These are phyloP conservation scores for Prionailurus bengalensis DNA, from an alignment of 2,113 vertebrate genomes.

Conservation along the genomic window DNA sequence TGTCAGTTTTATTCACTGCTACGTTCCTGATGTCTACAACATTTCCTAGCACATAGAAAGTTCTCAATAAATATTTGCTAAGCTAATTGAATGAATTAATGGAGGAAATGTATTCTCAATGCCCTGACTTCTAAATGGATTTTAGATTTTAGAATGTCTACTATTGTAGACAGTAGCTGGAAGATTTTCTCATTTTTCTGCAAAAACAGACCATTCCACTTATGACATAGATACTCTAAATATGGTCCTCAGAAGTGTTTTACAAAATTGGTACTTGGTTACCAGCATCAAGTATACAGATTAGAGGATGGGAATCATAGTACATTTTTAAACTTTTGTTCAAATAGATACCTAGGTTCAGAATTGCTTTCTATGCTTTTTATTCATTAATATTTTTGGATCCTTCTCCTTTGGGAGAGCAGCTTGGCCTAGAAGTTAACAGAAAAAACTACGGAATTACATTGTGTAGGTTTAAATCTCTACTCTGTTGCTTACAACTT, in stretches of 20 bases:
- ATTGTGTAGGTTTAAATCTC: not conserved
- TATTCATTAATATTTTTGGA: not conserved
- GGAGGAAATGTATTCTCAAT: not conserved
- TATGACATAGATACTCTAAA: constrained; percentile 31
- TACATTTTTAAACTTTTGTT: constrained; percentile 9
- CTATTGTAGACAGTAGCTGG: not conserved
- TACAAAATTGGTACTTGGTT: not conserved
- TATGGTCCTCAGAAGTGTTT: not conserved
- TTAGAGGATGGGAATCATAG: not conserved
- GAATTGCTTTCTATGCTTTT: not conserved
- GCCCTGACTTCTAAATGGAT: not conserved
- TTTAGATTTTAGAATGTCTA: constrained; percentile 32
- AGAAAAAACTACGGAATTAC: not conserved
- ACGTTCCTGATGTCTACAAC: not conserved
- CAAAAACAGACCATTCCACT: not conserved
- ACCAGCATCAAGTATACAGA: not conserved
- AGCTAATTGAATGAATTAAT: constrained; percentile 56
- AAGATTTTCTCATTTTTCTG: constrained; percentile 49
- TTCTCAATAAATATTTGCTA: constrained; percentile 21
- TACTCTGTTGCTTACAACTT: not conserved
- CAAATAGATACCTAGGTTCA: not conserved
- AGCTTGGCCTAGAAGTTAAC: not conserved
- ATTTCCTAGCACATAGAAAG: not conserved
- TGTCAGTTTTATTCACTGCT: not conserved
- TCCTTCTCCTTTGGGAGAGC: not conserved